These are phyloP conservation scores for Steinernema carpocapsae DNA, from an alignment of 2,888 invertebrate genomes.

Conservation along the genomic window DNA sequence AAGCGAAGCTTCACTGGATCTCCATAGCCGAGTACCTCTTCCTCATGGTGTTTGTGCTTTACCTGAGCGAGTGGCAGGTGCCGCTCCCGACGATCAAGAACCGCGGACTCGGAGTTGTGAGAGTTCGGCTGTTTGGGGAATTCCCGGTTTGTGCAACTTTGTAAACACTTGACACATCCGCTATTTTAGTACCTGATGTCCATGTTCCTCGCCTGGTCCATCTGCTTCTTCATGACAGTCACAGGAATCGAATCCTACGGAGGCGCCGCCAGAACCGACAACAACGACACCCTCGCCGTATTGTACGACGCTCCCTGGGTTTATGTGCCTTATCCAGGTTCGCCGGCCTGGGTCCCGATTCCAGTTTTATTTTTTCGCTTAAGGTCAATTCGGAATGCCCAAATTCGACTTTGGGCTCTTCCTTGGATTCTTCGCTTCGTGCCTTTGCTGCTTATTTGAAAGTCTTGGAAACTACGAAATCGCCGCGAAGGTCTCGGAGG, in stretches of 20 bases:
- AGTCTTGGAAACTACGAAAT: slow-evolving; percentile 57
- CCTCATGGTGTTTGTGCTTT: slow-evolving; percentile 57
- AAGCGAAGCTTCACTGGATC: slow-evolving; percentile 61
- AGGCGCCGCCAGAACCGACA: slow-evolving; percentile 57
- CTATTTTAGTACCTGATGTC: slow-evolving; percentile 54
- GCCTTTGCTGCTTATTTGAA: slow-evolving; percentile 58
- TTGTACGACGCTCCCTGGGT: slow-evolving; percentile 57
- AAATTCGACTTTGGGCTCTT: slow-evolving; percentile 53
- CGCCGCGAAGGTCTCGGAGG: slow-evolving; percentile 53
- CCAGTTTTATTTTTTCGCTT: not conserved
- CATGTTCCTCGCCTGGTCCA: slow-evolving; percentile 54
- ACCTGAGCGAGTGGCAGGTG: slow-evolving; percentile 54
- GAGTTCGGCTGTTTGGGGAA: slow-evolving; percentile 57
- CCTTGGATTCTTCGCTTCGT: slow-evolving; percentile 59
- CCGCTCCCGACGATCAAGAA: slow-evolving; percentile 52
- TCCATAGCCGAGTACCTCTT: slow-evolving; percentile 58
- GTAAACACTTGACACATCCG: not conserved
- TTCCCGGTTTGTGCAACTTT: slow-evolving; percentile 52
- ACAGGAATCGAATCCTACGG: slow-evolving; percentile 53
- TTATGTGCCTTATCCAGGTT: slow-evolving; percentile 62
- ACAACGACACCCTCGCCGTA: slow-evolving; percentile 53
- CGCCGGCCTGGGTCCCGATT: not conserved
- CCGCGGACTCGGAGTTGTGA: slow-evolving; percentile 41
- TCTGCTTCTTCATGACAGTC: slow-evolving; percentile 56
- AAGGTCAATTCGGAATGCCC: slow-evolving; percentile 59